A percentile compares a stretch with the other conserved stretches of the same genome.
These are phyloP conservation scores for Cynopterus brachyotis DNA, from an alignment of 2,113 vertebrate species.

Conservation along the genomic window DNA sequence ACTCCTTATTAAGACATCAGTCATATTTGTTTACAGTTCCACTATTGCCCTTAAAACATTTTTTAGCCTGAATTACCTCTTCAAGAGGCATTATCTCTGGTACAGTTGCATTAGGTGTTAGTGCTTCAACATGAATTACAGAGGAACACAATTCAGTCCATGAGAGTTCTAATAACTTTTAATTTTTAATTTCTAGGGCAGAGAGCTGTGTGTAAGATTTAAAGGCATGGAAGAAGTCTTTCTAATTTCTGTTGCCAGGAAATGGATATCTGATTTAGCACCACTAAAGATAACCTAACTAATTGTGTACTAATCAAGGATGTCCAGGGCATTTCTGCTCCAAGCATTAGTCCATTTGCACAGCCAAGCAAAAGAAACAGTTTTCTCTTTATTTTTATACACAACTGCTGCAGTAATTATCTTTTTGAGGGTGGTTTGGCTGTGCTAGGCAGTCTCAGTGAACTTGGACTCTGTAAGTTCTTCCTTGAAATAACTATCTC, in stretches of 20 bases:
- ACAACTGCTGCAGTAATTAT: neutral
- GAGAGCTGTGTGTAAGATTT: neutral
- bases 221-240: neutral
- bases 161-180: neutral
- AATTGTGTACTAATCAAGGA: neutral
- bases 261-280: neutral
- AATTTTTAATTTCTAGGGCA: neutral
- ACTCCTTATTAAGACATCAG: neutral
- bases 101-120: neutral
- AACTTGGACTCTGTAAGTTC: neutral
- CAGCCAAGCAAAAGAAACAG: neutral
- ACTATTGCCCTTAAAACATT: neutral
- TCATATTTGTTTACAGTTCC: neutral
- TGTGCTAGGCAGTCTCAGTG: neutral
- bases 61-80: neutral
- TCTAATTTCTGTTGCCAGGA: neutral
- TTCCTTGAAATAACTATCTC: neutral
- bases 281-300: neutral
- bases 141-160: neutral
- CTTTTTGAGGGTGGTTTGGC: neutral
- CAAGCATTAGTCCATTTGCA: neutral
- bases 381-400: neutral
- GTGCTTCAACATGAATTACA: neutral
- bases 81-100: neutral
- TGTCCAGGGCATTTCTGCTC: neutral